Percentiles rank a stretch among this genome's conserved stretches.
Evolutionary conservation across 2,113 vertebrate species (phyloP).

Genomic region (Sander vitreus): DNA sequence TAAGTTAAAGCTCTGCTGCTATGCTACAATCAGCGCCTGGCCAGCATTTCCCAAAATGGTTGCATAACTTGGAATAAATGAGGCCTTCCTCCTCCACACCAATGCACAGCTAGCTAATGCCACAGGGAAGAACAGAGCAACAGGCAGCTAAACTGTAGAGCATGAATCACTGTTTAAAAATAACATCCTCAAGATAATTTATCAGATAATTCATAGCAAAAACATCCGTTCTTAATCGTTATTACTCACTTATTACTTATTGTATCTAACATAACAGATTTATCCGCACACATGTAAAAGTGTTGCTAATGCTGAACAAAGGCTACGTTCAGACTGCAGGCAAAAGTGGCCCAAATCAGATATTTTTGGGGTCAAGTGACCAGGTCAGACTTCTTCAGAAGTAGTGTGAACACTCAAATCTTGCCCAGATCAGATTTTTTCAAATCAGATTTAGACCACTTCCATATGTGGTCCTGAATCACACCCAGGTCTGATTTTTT

Average conservation of each 20-base stretch:
- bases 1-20: constrained; percentile 60
- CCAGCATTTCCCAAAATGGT: constrained; percentile 79
- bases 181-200: constrained; percentile 13
- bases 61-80: constrained; percentile 82
- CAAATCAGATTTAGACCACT: too few species aligned
- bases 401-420: too few species aligned
- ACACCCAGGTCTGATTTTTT: too few species aligned
- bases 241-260: background rate
- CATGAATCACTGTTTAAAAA: constrained; percentile 59
- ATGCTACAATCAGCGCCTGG: constrained; percentile 65
- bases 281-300: background rate
- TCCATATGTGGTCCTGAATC: too few species aligned
- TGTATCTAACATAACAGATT: background rate
- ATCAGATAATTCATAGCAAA: constrained; percentile 41
- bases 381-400: too few species aligned
- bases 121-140: constrained; percentile 67
- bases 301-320: background rate
- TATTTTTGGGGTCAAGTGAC: too few species aligned
- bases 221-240: constrained; percentile 21
- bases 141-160: constrained; percentile 71
- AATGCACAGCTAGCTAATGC: constrained; percentile 59
- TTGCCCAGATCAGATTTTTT: too few species aligned
- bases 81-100: constrained; percentile 81
- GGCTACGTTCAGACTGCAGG: too few species aligned
- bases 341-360: too few species aligned